A percentile compares a stretch with the other conserved stretches of the same genome.
Evolutionary conservation across 1,140 invertebrate species (phyloP).

Genomic region (Pissodes strobi): DNA sequence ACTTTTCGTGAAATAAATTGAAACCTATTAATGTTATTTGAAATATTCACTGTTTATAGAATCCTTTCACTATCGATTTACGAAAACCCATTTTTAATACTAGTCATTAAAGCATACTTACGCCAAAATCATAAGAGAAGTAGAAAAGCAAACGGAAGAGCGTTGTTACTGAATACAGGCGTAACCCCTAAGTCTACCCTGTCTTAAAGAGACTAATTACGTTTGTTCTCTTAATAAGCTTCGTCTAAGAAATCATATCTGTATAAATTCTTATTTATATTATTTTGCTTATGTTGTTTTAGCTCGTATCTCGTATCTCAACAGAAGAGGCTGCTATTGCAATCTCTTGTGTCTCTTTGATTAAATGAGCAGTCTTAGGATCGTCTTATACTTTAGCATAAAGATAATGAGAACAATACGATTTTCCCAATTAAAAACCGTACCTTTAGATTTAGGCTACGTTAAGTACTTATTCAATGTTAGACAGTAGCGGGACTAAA

Average conservation of each 20-base stretch:
- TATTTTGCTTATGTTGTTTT: constrained; percentile 10
- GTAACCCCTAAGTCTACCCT: constrained; percentile 1
- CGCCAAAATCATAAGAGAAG: constrained; percentile 9
- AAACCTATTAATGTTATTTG: too few relatives aligned
- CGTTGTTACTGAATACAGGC: constrained; percentile 2
- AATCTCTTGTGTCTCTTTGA: constrained; percentile 5
- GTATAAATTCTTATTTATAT: constrained; percentile 6
- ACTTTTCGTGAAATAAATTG: too few relatives aligned
- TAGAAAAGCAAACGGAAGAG: constrained; percentile 18
- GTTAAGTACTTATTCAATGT: too few relatives aligned
- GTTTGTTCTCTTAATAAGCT: constrained; percentile 25
- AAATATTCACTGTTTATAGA: too few relatives aligned
- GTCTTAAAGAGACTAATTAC: constrained; percentile 10
- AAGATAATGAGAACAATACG: constrained; percentile 14
- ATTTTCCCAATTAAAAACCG: constrained; percentile 12
- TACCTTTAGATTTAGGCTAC: background rate
- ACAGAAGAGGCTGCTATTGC: background rate
- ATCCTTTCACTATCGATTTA: too few relatives aligned
- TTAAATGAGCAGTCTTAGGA: constrained; percentile 1
- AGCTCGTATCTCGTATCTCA: too few relatives aligned
- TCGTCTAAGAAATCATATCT: constrained; percentile 16
- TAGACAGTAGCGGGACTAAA: too few relatives aligned
- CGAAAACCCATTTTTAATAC: too few relatives aligned
- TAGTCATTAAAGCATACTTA: background rate
- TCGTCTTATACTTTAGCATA: background rate